These are phyloP conservation scores for Pachymerium ferrugineum DNA, from an alignment of 2,888 invertebrate species.

Conservation along the genomic window DNA sequence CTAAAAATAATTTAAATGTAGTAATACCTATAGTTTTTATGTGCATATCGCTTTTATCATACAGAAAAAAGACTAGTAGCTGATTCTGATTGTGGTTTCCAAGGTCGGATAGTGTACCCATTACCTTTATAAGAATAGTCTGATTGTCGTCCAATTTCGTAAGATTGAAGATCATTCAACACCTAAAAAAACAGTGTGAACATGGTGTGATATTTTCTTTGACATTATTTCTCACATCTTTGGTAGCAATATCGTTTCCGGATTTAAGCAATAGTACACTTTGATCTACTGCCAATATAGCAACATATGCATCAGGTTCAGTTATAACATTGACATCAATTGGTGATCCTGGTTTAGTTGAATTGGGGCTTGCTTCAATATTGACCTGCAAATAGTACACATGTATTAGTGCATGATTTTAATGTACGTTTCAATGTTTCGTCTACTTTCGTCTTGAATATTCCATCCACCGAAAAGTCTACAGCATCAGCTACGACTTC, in stretches of 20 bases:
- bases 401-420: background rate
- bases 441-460: conserved; percentile 44
- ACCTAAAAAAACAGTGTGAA: too few species aligned
- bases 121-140: background rate
- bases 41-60: too few species aligned
- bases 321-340: conserved; percentile 48
- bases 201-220: too few species aligned
- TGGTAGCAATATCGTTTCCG: conserved; percentile 52
- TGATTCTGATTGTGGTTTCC: conserved; percentile 38
- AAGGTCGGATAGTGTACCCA: conserved; percentile 25
- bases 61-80: conserved; percentile 31
- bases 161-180: conserved; percentile 37
- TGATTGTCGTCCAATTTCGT: conserved; percentile 34
- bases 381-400: conserved; percentile 41
- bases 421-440: background rate
- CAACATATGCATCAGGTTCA: conserved; percentile 48
- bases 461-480: conserved; percentile 49
- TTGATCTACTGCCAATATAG: conserved; percentile 51
- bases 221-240: too few species aligned
- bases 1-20: too few species aligned
- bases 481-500: conserved; percentile 52
- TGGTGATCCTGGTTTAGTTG: conserved; percentile 45
- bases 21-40: too few species aligned
- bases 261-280: conserved; percentile 51
- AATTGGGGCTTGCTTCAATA: conserved; percentile 40